Percentiles rank a stretch among this genome's conserved stretches.
phyloP scores from a whole-genome alignment of 2,797 vertebrate species.

The Picus viridis region DNA sequence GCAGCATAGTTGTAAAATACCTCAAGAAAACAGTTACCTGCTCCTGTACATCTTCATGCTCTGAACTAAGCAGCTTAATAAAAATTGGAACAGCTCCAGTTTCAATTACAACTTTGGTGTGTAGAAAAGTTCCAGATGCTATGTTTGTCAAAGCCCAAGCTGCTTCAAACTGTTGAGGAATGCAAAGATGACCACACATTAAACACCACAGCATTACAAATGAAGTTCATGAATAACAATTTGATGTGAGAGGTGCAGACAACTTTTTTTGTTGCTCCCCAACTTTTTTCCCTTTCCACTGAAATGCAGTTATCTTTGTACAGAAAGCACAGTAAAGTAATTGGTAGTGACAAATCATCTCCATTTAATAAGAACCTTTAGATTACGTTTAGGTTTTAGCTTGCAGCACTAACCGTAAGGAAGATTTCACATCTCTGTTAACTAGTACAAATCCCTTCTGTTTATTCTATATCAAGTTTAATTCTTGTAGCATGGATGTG shows the following conservation, averaged over 20 bases:
- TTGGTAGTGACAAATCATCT: neutral
- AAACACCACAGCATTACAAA: neutral
- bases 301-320: neutral
- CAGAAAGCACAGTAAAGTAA: neutral
- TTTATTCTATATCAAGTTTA: neutral
- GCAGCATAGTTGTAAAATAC: neutral
- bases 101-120: conserved; percentile 96
- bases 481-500: neutral
- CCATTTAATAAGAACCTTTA: neutral
- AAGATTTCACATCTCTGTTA: neutral
- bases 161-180: conserved; percentile 89
- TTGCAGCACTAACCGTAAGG: neutral
- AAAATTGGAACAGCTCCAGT: conserved; percentile 96
- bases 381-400: neutral
- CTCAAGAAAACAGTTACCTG: conserved; percentile 82
- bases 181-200: neutral
- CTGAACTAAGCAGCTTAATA: conserved; percentile 93
- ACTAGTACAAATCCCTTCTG: neutral
- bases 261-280: too few species aligned
- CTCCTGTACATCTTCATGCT: conserved; percentile 96
- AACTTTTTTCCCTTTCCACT: neutral
- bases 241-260: neutral
- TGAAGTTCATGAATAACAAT: neutral
- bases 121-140: conserved; percentile 94
- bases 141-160: conserved; percentile 98